Base-by-base conservation (phyloP, 2,888 invertebrate genomes). In the Toxonevra muliebris region DNA sequence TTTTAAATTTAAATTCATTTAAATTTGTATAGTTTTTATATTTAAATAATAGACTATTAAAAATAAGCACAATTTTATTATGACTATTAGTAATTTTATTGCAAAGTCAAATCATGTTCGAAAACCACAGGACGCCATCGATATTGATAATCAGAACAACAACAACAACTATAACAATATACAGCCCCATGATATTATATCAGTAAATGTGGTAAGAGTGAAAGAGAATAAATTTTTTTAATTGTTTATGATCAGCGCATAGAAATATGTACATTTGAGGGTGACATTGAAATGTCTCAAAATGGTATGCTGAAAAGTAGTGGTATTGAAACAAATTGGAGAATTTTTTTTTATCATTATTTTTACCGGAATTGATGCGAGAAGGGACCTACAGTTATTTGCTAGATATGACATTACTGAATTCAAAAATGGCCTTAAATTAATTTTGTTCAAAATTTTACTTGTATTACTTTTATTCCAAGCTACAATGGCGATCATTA, bases 21-120 rank as follows among this genome's bases (percentile, higher is more conserved):
- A 20, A n/a, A 17, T 41, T 19, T 53, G n/a, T 19, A 53, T 19
- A 19, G 8, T 20, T 19, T 53, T 53, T 53, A 17, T 53, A 53
- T 15, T 15, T 53, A 8, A 20, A 19, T 20, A 15, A 15, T 19
- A 12, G 7, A 15, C 12, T 30, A 30, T 30, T 30, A 30, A 30
- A n/a, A n/a, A n/a, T n/a, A n/a, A n/a, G n/a, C n/a, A n/a, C n/a
- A n/a, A 30, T 30, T 30, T 30, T 2, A 57, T 30, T 30, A 57
- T 57, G 40, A 57, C 30, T 57, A 40, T 41, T 57, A 20, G 57
- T 30, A 40, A 57, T 57, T 30, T 30, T 30, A 5, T 12, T 15
- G 48, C 48, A 48, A n/a, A 5, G 12, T 15, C 30, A 30, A 30
- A 30, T 30, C 30, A 30, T 30, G 30, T 30, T 30, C 30, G 30